Conservation (phyloP, 2,888 invertebrate genomes). For the Trisateles emortualis region DNA sequence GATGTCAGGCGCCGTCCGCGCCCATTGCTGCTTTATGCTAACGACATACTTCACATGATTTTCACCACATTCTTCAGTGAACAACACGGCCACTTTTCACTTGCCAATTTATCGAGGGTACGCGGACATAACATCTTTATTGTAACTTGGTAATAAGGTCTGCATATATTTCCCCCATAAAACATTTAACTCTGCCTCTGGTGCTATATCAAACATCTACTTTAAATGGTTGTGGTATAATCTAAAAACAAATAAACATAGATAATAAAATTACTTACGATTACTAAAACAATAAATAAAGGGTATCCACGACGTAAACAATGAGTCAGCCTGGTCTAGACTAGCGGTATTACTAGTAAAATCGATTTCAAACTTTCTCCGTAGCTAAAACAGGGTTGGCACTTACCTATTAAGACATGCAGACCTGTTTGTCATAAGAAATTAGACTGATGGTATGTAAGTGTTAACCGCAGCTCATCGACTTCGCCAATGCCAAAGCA, state of each 20-base stretch:
- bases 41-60: slow-evolving; percentile 68
- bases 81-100: slow-evolving; percentile 46
- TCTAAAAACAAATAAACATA: slow-evolving; percentile 35
- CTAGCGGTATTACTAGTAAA: slow-evolving; percentile 41
- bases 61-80: slow-evolving; percentile 61
- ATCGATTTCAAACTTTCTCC: slow-evolving; percentile 65
- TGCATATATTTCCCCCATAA: slow-evolving; percentile 16
- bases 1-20: slow-evolving; percentile 55
- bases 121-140: slow-evolving; percentile 23
- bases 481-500: too few species aligned
- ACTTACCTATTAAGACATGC: slow-evolving; percentile 24
- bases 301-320: slow-evolving; percentile 46
- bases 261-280: slow-evolving; percentile 37
- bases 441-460: too few species aligned
- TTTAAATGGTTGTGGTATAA: slow-evolving; percentile 29
- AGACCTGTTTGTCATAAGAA: slow-evolving; percentile 44
- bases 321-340: slow-evolving; percentile 54
- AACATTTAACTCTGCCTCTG: slow-evolving; percentile 16
- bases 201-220: slow-evolving; percentile 31
- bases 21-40: slow-evolving; percentile 40
- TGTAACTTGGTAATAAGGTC: slow-evolving; percentile 25
- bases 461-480: too few species aligned
- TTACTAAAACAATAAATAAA: slow-evolving; percentile 47
- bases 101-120: slow-evolving; percentile 28
- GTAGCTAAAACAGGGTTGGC: slow-evolving; percentile 55